Conservation (phyloP, 2,797 vertebrate species). For the Hydrophis major region DNA sequence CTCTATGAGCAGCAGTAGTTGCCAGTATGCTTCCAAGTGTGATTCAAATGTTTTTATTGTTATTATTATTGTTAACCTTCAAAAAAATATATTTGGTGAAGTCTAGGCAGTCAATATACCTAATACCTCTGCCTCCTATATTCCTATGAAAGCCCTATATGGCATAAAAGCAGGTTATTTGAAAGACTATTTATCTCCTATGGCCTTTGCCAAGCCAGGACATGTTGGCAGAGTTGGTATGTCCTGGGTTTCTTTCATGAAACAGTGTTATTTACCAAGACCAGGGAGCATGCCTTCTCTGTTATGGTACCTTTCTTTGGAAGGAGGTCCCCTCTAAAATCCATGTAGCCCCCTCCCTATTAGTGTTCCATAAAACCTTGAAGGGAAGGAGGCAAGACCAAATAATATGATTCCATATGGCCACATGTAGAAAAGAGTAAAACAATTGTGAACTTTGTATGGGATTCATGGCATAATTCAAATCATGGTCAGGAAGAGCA, state of each 20-base stretch:
- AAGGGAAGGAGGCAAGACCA: background rate
- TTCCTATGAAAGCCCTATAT: background rate
- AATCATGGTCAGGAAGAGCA: background rate
- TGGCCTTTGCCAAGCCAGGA: background rate
- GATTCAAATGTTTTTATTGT: background rate
- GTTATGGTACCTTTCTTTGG: background rate
- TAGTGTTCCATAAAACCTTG: background rate
- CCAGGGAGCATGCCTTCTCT: background rate
- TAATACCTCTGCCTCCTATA: background rate
- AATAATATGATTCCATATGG: background rate
- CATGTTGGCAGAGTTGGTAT: background rate
- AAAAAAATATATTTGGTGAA: background rate
- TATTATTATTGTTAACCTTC: background rate
- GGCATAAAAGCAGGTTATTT: background rate
- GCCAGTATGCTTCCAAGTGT: background rate
- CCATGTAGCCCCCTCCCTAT: background rate
- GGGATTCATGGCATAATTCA: background rate
- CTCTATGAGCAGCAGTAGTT: background rate
- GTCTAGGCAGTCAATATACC: background rate
- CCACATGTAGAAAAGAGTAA: background rate
- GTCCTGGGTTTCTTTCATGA: background rate
- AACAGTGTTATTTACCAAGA: background rate
- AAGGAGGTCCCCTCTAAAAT: background rate
- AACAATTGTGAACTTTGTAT: background rate
- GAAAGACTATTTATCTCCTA: background rate